A percentile compares a stretch with the other conserved stretches of the same genome.
Evolutionary conservation across 2,888 invertebrate species (phyloP).

Genomic region (Amitus sp.): DNA sequence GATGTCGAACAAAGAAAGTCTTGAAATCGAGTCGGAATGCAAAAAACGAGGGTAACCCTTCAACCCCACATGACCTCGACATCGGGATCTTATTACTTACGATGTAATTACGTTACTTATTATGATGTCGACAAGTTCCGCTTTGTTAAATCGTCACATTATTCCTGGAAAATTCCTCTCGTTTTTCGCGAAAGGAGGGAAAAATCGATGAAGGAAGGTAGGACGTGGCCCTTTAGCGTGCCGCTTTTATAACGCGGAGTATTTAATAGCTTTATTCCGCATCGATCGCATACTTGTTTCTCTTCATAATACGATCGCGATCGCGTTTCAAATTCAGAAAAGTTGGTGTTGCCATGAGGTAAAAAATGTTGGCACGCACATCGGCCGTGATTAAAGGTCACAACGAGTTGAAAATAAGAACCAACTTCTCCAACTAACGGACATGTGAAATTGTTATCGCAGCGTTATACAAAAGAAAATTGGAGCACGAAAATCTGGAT

Average conservation of each 20-base stretch:
- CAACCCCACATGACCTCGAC: too few relatives aligned
- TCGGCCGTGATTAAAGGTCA: conserved; percentile 40
- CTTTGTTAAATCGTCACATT: too few relatives aligned
- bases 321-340: conserved; percentile 33
- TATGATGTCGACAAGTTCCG: too few relatives aligned
- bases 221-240: conserved; percentile 33
- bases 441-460: too few relatives aligned
- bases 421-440: too few relatives aligned
- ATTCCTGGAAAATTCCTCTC: too few relatives aligned
- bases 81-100: too few relatives aligned
- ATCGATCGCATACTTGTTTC: conserved; percentile 46
- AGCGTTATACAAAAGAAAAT: too few relatives aligned
- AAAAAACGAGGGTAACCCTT: conserved; percentile 25
- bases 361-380: conserved; percentile 31
- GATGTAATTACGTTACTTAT: too few relatives aligned
- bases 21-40: conserved; percentile 33
- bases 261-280: conserved; percentile 55
- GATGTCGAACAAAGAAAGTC: conserved; percentile 39
- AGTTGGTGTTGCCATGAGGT: conserved; percentile 31
- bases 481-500: too few relatives aligned
- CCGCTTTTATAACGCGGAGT: conserved; percentile 40
- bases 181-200: conserved; percentile 7
- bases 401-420: too few relatives aligned
- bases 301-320: conserved; percentile 39
- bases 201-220: conserved; percentile 30